Evolutionary conservation across 92 coral and sea anemone genomes (phyloP), one percentile per base, ranked within the genome.

Genomic region (Phenganax subtilis): DNA sequence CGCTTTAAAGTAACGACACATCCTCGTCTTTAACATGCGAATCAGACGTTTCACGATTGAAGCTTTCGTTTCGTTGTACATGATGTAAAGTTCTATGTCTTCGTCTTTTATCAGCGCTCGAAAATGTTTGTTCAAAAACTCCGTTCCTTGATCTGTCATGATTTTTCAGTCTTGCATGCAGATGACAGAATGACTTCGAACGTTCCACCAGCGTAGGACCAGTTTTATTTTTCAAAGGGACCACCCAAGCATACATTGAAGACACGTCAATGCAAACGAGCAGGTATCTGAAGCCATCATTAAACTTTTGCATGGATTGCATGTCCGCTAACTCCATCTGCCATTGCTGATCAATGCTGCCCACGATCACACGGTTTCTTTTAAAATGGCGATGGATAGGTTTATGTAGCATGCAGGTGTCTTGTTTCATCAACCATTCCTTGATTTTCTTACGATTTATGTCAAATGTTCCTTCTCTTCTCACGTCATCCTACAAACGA

Each of bases 231-330:
- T 37, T 37, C 47, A 37, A 37, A 37, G 47, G 47, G 47, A 37
- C 47, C 47, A 37, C 47, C 47, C 47, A 37, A 37, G 47, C 47
- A 37, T 37, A 37, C 47, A 0, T 37, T 37, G 47, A 37, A 37
- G 0, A 37, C 47, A 37, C 47, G 47, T 37, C 47, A 37, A 37
- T 37, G 47, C 47, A 37, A 37, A 5, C 47, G 47, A 37, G 47
- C 47, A 37, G 47, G 47, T 37, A 37, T 2, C 47, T 37, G 5
- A 37, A 37, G 47, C 65, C 65, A 59, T 59, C 65, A 25, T 59
- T 59, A 59, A 59, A 37, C 65, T 59, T 59, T 59, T 59, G n/a
- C 65, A 59, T 59, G 27, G 65, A 59, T 25, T 59, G 65, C 65
- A 59, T 59, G 27, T 6, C 65, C 7, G 65, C 65, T 59, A 25